These are phyloP conservation scores for Bothrops alternatus DNA, from an alignment of 2,797 vertebrate species.

Conservation along the genomic window DNA sequence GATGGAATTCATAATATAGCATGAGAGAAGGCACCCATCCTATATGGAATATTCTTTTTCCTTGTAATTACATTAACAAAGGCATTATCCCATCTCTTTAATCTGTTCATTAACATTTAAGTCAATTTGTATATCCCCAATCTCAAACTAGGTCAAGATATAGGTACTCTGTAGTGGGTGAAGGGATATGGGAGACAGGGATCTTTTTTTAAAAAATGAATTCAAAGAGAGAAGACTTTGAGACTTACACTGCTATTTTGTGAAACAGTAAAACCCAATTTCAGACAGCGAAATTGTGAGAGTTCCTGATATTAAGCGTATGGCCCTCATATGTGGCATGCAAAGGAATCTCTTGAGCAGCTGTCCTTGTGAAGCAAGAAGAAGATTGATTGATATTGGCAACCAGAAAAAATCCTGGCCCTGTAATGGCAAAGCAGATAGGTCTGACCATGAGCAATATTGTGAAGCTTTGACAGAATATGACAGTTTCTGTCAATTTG, in stretches of 20 bases:
- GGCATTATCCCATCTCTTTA: not conserved
- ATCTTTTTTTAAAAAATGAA: not conserved
- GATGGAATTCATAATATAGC: not conserved
- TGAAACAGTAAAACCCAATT: not conserved
- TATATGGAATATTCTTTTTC: not conserved
- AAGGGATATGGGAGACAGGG: not conserved
- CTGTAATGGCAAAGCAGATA: slow-evolving; percentile 38
- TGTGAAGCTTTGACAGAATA: slow-evolving; percentile 63
- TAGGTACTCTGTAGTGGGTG: not conserved
- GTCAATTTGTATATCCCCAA: not conserved
- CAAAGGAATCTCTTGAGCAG: slow-evolving; percentile 15
- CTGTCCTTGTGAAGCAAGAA: slow-evolving; percentile 24
- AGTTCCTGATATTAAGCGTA: slow-evolving; percentile 37
- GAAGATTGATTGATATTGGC: slow-evolving; percentile 59
- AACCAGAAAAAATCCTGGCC: slow-evolving; percentile 57
- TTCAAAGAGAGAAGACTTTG: not conserved
- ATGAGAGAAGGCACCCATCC: not conserved
- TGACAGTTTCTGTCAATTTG: slow-evolving; percentile 57
- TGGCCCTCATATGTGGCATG: slow-evolving; percentile 19
- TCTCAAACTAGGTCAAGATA: not conserved
- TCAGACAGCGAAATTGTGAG: slow-evolving; percentile 7
- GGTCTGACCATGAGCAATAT: slow-evolving; percentile 62
- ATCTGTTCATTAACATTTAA: not conserved
- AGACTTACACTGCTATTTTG: not conserved
- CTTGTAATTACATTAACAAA: not conserved